Percentiles rank a stretch among this genome's conserved stretches.
Evolutionary conservation across 2,797 vertebrate species (phyloP).

Genomic region (Diglossa cyanea): DNA sequence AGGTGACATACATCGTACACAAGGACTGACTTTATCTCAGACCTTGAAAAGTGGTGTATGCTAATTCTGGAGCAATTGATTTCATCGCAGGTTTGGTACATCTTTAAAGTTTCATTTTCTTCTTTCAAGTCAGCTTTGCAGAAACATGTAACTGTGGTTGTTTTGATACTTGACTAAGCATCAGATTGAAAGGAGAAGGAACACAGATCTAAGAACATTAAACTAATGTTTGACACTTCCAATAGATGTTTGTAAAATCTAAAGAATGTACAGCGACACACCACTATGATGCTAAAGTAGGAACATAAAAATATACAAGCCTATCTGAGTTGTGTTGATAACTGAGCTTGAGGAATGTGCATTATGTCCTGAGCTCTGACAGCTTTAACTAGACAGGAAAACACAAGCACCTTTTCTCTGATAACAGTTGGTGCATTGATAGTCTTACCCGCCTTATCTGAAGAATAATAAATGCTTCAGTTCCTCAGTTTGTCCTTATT

Average conservation of each 20-base stretch:
- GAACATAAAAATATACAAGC: constrained; percentile 42
- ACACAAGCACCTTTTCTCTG: constrained; percentile 14
- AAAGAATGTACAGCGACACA: constrained; percentile 39
- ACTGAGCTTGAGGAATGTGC: constrained; percentile 41
- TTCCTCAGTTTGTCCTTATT: constrained; percentile 24
- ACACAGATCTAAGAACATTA: background rate
- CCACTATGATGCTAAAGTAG: constrained; percentile 27
- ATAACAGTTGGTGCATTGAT: constrained; percentile 8
- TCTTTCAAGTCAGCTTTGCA: constrained; percentile 1
- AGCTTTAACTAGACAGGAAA: constrained; percentile 64
- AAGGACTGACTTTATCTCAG: background rate
- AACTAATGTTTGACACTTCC: constrained; percentile 29
- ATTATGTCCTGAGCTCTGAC: constrained; percentile 42
- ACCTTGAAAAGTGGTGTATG: background rate
- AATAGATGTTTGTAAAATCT: constrained; percentile 37
- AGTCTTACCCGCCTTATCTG: constrained; percentile 44
- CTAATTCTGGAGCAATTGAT: background rate
- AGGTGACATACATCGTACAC: accelerated
- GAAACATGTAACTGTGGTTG: background rate
- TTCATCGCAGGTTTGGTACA: background rate
- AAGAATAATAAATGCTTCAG: constrained; percentile 33
- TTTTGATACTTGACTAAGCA: background rate
- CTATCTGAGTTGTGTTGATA: constrained; percentile 44
- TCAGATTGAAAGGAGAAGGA: constrained; percentile 3
- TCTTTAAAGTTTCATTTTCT: constrained; percentile 20